Evolutionary conservation across 1,140 invertebrate genomes (phyloP).

Genomic region (Ceratina japonica): DNA sequence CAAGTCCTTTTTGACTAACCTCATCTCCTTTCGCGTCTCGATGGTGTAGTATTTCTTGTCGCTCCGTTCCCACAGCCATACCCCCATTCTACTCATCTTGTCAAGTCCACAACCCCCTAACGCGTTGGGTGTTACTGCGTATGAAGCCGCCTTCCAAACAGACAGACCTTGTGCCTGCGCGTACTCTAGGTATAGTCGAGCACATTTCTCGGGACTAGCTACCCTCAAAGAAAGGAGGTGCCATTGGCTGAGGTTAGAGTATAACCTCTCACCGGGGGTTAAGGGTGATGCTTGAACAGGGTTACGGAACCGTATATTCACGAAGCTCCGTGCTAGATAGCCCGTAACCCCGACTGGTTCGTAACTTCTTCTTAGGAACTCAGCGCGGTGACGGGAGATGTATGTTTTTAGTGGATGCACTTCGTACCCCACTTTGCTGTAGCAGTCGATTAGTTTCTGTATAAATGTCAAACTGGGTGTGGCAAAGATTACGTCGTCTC

Average conservation of each 20-base stretch:
- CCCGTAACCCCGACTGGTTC: not conserved
- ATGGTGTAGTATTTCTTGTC: not conserved
- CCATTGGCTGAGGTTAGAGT: not conserved
- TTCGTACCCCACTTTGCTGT: not conserved
- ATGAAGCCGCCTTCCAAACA: not conserved
- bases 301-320: not conserved
- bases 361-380: not conserved
- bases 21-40: not conserved
- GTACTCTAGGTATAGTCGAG: not conserved
- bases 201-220: not conserved
- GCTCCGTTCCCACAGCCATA: not conserved
- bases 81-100: not conserved
- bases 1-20: not conserved
- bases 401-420: slow-evolving; percentile 2
- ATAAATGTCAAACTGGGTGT: not conserved
- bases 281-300: not conserved
- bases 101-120: too few species aligned
- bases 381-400: not conserved
- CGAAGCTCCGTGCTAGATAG: not conserved
- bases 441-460: not conserved
- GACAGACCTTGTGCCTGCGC: not conserved
- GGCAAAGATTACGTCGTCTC: not conserved
- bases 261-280: not conserved
- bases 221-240: not conserved
- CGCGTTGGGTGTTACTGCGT: too few species aligned